Conservation (phyloP, 2,113 vertebrate species). For the Tichodroma muraria region DNA sequence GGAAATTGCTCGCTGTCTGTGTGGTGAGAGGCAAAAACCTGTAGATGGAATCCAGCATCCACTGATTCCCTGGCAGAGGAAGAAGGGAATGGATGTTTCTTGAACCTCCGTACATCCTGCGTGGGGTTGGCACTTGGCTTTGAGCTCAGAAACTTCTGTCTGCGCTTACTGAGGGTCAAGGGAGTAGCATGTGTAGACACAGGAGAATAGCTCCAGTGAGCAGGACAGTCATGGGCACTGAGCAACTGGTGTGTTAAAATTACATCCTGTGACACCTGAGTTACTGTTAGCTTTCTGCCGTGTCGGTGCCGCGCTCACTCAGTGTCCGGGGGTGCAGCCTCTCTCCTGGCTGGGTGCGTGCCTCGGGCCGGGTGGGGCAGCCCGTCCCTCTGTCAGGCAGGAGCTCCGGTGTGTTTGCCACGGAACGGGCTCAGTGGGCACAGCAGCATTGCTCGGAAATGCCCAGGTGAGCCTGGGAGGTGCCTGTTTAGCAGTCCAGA, state of each 20-base stretch:
- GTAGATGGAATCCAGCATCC: neutral
- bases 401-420: neutral
- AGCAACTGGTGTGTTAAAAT: neutral
- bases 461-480: neutral
- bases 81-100: neutral
- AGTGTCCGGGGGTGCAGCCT: neutral
- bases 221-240: neutral
- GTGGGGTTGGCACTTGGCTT: neutral
- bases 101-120: neutral
- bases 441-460: neutral
- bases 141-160: neutral
- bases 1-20: neutral
- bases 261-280: neutral
- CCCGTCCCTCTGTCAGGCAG: neutral
- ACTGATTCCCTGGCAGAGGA: neutral
- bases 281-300: neutral
- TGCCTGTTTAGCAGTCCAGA: neutral
- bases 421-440: accelerated
- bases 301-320: neutral
- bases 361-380: neutral
- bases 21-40: neutral
- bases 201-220: neutral
- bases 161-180: neutral
- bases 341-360: neutral
- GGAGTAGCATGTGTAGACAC: neutral